Percentiles rank a stretch among this genome's conserved stretches.
Conservation (phyloP, 2,888 invertebrate species). For the Andrena fulva region DNA sequence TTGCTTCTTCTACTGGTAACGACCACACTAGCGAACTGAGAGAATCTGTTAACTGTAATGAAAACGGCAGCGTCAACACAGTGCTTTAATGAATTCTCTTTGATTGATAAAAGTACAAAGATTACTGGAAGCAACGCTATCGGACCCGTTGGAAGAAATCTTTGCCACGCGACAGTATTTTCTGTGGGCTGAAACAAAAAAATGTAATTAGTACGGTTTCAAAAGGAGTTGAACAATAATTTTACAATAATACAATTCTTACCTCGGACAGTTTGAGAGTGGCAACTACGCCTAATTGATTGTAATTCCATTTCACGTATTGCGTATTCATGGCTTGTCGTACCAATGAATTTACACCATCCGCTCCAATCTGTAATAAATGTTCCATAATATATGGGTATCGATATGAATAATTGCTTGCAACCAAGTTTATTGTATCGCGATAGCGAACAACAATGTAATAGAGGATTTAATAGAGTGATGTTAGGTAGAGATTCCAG, state of each 20-base stretch:
- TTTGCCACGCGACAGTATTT: constrained; percentile 97
- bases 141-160: constrained; percentile 96
- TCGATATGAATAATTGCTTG: not conserved
- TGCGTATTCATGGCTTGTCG: constrained; percentile 93
- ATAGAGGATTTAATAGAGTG: not conserved
- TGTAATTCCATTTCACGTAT: constrained; percentile 93
- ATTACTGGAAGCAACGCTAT: constrained; percentile 94
- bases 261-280: constrained; percentile 94
- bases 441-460: not conserved
- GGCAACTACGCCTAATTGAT: constrained; percentile 96
- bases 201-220: constrained; percentile 10
- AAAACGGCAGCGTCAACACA: constrained; percentile 8
- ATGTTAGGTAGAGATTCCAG: constrained; percentile 29
- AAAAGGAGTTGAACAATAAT: not conserved
- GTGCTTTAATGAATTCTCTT: not conserved
- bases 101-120: constrained; percentile 42
- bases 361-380: constrained; percentile 93
- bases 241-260: constrained; percentile 65
- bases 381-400: not conserved
- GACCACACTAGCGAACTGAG: constrained; percentile 98
- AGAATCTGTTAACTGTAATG: constrained; percentile 88
- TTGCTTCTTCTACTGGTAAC: constrained; percentile 91
- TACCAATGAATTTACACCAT: constrained; percentile 96
- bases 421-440: constrained; percentile 8
- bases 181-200: constrained; percentile 86